Base-by-base conservation (phyloP, 2,797 vertebrate species). In the Sebastiscus tertius region DNA sequence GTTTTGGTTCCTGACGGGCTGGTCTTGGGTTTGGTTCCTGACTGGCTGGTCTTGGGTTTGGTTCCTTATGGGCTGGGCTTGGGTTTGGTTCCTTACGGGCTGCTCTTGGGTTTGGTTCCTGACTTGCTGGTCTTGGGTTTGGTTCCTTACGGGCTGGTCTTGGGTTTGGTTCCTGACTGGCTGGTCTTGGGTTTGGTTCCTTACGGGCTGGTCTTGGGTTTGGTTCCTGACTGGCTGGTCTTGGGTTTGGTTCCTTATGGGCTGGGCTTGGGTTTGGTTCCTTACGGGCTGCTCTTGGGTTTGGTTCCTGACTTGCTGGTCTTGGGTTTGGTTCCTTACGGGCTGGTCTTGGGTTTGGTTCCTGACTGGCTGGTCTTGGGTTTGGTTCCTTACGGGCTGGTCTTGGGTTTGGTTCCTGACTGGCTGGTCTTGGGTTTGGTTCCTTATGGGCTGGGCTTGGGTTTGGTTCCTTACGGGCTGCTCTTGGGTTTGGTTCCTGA, bases 401-500 rank as follows among this genome's bases (percentile, higher is more conserved):
- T 52, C 9, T n/a, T 52, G 20, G 20, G 1, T 4, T 5, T 54
- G 20, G 49, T 4, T 54, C 4, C 46, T n/a, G 46, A 8, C 6
- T 1, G 49, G 49, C 20, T 54, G 20, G 20, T 52, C 20, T 52
- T 18, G 14, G 14, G 14, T 1, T 2, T 33, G 31, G 4, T 4
- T 36, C 34, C 4, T 29, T 3, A 29, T 29, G 29, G 5, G 29
- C 29, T 29, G 29, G n/a, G n/a, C n/a, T n/a, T n/a, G n/a, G n/a
- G n/a, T n/a, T n/a, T n/a, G n/a, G n/a, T n/a, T n/a, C n/a, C n/a
- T n/a, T n/a, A n/a, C n/a, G n/a, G n/a, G n/a, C n/a, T n/a, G n/a
- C n/a, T n/a, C n/a, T n/a, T n/a, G n/a, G n/a, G 34, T 0, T 1
- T 34, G 10, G 33, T 2, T 34, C 33, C 0, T 34, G 33, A 11